Percentiles rank a stretch among this genome's conserved stretches.
These are phyloP conservation scores for Pterocles burchelli DNA, from an alignment of 2,113 vertebrate species.

Conservation along the genomic window DNA sequence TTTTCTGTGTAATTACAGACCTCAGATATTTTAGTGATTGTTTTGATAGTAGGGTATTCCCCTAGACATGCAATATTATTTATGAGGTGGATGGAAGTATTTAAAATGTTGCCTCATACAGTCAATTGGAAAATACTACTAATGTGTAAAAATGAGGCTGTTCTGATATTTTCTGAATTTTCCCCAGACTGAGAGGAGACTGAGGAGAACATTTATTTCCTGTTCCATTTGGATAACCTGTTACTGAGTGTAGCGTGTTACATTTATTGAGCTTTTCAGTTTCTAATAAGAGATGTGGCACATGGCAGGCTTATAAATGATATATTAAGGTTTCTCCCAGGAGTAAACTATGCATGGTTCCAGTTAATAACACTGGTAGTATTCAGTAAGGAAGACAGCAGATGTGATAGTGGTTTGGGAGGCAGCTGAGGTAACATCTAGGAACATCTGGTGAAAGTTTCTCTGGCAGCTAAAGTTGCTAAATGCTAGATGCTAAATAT, in stretches of 20 bases:
- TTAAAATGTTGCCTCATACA: not conserved
- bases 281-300: not conserved
- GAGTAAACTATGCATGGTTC: slow-evolving; percentile 11
- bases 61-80: not conserved
- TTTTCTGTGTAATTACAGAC: not conserved
- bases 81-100: not conserved
- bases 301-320: not conserved
- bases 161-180: not conserved
- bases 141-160: not conserved
- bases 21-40: not conserved
- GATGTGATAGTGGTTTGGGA: slow-evolving; percentile 35
- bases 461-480: not conserved
- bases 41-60: not conserved
- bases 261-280: not conserved
- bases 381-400: slow-evolving; percentile 34
- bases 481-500: not conserved
- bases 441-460: slow-evolving; percentile 58
- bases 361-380: slow-evolving; percentile 5
- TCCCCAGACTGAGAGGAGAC: not conserved
- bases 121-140: not conserved
- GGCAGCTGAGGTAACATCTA: slow-evolving; percentile 46
- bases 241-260: not conserved
- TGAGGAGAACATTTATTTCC: not conserved
- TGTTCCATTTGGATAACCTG: slow-evolving; percentile 13
- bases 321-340: slow-evolving; percentile 1